A percentile compares a stretch with the other conserved stretches of the same genome.
Conservation (phyloP, 2,113 vertebrate genomes). For the Meleagris gallopavo region DNA sequence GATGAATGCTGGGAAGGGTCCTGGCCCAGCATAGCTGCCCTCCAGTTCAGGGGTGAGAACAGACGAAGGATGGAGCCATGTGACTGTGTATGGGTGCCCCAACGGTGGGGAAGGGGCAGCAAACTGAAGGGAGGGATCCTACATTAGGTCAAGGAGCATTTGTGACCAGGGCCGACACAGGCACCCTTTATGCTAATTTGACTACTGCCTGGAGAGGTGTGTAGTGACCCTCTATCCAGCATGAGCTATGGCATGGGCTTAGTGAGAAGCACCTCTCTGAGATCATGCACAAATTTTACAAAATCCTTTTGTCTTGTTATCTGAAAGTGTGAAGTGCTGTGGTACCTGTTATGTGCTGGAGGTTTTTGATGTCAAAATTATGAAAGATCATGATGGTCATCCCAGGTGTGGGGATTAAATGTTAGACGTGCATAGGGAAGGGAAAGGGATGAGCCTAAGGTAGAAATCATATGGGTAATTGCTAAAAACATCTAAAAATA, state of each 20-base stretch:
- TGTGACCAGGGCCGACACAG: no score
- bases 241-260: not conserved
- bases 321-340: not conserved
- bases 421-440: not conserved
- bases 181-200: not conserved
- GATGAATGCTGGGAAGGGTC: not conserved
- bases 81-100: not conserved
- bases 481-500: constrained; percentile 4
- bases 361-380: not conserved
- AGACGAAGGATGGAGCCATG: not conserved
- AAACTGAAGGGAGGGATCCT: not conserved
- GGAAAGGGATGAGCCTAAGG: not conserved
- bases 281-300: no score
- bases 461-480: not conserved
- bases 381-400: not conserved
- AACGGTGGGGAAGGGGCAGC: not conserved
- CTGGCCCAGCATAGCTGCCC: not conserved
- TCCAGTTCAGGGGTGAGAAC: not conserved
- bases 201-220: not conserved
- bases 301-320: not conserved
- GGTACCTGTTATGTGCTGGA: not conserved
- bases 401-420: not conserved
- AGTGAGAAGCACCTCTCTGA: not conserved
- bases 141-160: not conserved
- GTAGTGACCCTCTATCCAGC: not conserved